phyloP scores from a whole-genome alignment of 1,140 invertebrate species.

The Zaprionus vittiger region DNA sequence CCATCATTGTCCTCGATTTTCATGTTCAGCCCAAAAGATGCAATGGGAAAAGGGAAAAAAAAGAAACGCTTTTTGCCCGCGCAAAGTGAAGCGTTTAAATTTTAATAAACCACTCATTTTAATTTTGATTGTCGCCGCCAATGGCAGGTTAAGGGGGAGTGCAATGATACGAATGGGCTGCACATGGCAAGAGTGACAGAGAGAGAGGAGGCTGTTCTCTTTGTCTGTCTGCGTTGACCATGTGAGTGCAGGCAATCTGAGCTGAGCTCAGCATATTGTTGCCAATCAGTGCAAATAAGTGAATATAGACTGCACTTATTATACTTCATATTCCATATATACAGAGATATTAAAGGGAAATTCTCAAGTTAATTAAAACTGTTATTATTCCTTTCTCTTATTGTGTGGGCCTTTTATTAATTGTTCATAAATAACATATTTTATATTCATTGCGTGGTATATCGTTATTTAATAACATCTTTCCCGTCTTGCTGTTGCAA shows the following conservation, averaged over 20 bases:
- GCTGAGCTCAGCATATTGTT: neutral
- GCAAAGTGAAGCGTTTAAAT: conserved; percentile 81
- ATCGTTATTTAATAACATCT: too few species aligned
- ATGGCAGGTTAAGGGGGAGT: neutral
- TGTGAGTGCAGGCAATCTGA: neutral
- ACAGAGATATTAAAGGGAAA: too few species aligned
- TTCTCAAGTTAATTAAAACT: neutral
- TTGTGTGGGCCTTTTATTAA: too few species aligned
- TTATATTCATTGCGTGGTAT: too few species aligned
- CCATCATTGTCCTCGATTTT: conserved; percentile 39
- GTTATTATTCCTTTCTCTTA: neutral
- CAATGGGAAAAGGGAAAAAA: conserved; percentile 28
- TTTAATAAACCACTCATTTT: conserved; percentile 84
- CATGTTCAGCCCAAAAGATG: conserved; percentile 31
- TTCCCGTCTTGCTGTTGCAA: too few species aligned
- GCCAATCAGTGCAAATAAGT: neutral
- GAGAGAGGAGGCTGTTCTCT: neutral
- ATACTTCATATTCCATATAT: too few species aligned
- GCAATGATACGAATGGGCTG: neutral
- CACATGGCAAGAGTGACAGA: neutral
- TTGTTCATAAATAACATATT: too few species aligned
- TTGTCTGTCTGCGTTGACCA: conserved; percentile 1
- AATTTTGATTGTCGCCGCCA: conserved; percentile 76
- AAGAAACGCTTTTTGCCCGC: conserved; percentile 44
- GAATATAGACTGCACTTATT: neutral